Evolutionary conservation across 2,888 invertebrate species (phyloP).

Genomic region (Hecatera dysodea): DNA sequence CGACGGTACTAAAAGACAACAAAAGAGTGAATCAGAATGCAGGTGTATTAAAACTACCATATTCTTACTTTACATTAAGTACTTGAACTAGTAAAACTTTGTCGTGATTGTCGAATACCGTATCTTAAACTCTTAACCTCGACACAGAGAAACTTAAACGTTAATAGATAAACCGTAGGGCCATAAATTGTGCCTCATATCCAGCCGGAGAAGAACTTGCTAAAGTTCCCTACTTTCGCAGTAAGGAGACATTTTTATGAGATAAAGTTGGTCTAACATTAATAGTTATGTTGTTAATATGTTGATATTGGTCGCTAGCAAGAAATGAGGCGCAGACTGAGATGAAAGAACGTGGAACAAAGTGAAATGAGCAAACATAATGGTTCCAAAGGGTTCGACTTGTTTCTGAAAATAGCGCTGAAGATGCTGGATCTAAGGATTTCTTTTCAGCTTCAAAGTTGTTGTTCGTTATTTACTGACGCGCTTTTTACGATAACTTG

Average conservation of each 20-base stretch:
- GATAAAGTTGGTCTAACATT: slow-evolving; percentile 55
- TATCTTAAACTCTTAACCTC: slow-evolving; percentile 33
- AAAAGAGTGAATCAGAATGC: neutral
- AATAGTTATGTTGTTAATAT: slow-evolving; percentile 61
- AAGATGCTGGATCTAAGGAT: slow-evolving; percentile 9
- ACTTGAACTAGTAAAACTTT: slow-evolving; percentile 10
- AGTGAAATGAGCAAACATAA: slow-evolving; percentile 35
- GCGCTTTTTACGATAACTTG: slow-evolving; percentile 2
- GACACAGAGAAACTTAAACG: slow-evolving; percentile 49
- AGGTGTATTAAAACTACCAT: slow-evolving; percentile 1
- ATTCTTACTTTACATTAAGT: neutral
- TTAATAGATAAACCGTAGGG: slow-evolving; percentile 59
- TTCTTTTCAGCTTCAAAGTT: slow-evolving; percentile 26
- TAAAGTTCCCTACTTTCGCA: slow-evolving; percentile 60
- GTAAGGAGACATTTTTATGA: slow-evolving; percentile 63
- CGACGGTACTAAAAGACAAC: neutral
- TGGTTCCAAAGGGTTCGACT: slow-evolving; percentile 18
- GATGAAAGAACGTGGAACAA: slow-evolving; percentile 36
- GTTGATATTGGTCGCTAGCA: slow-evolving; percentile 42
- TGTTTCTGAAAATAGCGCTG: slow-evolving; percentile 24
- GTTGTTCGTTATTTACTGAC: slow-evolving; percentile 33
- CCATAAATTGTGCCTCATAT: slow-evolving; percentile 60
- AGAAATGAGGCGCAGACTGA: slow-evolving; percentile 19
- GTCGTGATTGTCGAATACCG: slow-evolving; percentile 27
- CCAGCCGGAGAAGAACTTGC: slow-evolving; percentile 55